Evolutionary conservation across 2,797 vertebrate genomes (phyloP).

Genomic region (Clamator glandarius): DNA sequence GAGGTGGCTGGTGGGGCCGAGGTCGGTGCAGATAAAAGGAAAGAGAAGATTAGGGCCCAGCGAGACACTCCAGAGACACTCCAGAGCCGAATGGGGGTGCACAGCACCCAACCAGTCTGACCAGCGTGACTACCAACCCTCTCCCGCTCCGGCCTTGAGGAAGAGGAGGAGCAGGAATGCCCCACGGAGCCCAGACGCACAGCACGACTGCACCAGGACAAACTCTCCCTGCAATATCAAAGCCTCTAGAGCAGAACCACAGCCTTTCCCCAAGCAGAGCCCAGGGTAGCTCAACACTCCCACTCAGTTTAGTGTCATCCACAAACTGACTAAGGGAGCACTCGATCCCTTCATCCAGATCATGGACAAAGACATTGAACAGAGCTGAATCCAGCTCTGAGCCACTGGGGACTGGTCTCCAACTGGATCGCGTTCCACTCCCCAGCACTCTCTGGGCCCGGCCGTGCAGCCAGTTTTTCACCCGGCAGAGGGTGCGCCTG

Average conservation of each 20-base stretch:
- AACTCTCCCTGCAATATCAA: rapidly evolving
- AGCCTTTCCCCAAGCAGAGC: not conserved
- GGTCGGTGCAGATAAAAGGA: not conserved
- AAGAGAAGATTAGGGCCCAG: not conserved
- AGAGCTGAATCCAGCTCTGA: no score
- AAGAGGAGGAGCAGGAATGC: not conserved
- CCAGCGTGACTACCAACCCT: constrained; percentile 5
- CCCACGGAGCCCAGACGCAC: rapidly evolving
- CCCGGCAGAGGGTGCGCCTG: no score
- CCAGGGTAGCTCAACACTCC: no score
- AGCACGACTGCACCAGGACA: rapidly evolving
- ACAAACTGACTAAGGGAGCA: no score
- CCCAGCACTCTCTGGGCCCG: no score
- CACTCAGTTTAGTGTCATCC: no score
- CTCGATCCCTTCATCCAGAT: no score
- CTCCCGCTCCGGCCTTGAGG: not conserved
- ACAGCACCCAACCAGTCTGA: constrained; percentile 35
- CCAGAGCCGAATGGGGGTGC: not conserved
- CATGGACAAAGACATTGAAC: no score
- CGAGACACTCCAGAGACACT: not conserved
- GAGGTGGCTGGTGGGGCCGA: not conserved
- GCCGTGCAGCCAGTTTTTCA: no score
- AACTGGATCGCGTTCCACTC: no score
- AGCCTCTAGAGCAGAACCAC: rapidly evolving
- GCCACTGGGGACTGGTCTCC: no score